phyloP scores from a whole-genome alignment of 92 coral and sea anemone genomes.

The Phenganax marumi region DNA sequence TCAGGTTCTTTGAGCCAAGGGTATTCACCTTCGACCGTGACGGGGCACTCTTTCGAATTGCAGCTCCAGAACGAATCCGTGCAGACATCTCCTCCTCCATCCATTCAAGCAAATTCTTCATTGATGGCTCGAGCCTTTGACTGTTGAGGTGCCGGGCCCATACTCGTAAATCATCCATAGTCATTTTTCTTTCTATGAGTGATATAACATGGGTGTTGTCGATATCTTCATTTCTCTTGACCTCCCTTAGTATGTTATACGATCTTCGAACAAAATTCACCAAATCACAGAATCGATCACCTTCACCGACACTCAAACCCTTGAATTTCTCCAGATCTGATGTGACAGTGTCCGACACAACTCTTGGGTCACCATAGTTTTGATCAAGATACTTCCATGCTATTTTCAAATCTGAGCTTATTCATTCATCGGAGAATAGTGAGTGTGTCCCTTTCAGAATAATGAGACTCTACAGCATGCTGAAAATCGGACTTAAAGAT shows the following conservation, averaged over 20 bases:
- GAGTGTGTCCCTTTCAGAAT: not conserved
- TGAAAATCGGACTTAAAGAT: not conserved
- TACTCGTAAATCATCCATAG: no score
- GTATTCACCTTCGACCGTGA: not conserved
- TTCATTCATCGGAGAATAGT: slow-evolving; percentile 27
- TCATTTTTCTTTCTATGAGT: slow-evolving; percentile 19
- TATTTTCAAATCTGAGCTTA: slow-evolving; percentile 43
- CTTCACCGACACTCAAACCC: slow-evolving; percentile 55
- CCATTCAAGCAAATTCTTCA: slow-evolving; percentile 56
- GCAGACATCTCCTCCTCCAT: slow-evolving; percentile 59
- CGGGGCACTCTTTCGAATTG: slow-evolving; percentile 46
- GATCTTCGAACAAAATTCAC: slow-evolving; percentile 55
- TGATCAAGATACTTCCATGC: slow-evolving; percentile 59
- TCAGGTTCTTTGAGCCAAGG: not conserved
- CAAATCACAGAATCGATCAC: slow-evolving; percentile 55
- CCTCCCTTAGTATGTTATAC: slow-evolving; percentile 52
- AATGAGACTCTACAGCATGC: not conserved
- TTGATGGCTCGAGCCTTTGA: slow-evolving; percentile 1
- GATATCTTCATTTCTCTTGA: slow-evolving; percentile 47
- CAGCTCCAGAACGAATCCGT: slow-evolving; percentile 58
- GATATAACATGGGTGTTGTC: slow-evolving; percentile 58
- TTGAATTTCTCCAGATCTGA: slow-evolving; percentile 56
- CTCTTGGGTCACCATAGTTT: slow-evolving; percentile 55
- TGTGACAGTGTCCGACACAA: slow-evolving; percentile 56
- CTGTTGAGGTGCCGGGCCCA: no score